Base-by-base conservation (phyloP, 2,113 vertebrate genomes). In the Polyodon spathula region DNA sequence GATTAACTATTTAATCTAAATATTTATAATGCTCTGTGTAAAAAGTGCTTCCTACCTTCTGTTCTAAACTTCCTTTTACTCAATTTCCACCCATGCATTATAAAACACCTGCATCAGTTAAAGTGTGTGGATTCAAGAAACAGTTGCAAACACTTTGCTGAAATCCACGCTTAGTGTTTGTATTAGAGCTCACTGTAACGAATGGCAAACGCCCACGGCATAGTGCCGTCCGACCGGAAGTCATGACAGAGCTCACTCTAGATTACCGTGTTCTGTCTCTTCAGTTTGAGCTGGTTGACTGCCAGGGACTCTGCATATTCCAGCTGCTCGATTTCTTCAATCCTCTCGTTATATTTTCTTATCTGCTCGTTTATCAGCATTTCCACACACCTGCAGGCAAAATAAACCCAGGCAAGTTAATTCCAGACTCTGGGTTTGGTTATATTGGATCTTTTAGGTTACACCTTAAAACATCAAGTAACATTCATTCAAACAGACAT, bases 341-440 rank as follows among this genome's bases (percentile, higher is more conserved):
- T 95, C 78, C 92, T 98, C 64, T 93, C 82, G 58, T 90, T 96
- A 84, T 98, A 99, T 61, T 80, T 87, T 67, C 92, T 78, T 78
- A 92, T 90, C 86, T 99, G 96, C 68, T 99, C 96, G 7, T 87
- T 90, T 72, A 99, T 91, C 59, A 99, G 75, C 90, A 97, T 92
- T 80, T 99, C 96, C 15, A 99, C 85, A 55, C 95, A 98, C 60
- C 96, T 99, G 62, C 0, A 55, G n/a, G 39, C 4, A 54, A 46
- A 44, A 54, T 60, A 37, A 40, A 39, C 42, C 51, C 16, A 6
- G 27, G 27, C 27, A 27, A 27, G 27, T 27, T 27, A 27, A 27
- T 27, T 27, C 27, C n/a, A n/a, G n/a, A n/a, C n/a, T 48, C 27
- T 27, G 27, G 27, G 27, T 27, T 27, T 27, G 27, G 2, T 2